phyloP scores from a whole-genome alignment of 2,888 invertebrate genomes.

The Cinara cedri region DNA sequence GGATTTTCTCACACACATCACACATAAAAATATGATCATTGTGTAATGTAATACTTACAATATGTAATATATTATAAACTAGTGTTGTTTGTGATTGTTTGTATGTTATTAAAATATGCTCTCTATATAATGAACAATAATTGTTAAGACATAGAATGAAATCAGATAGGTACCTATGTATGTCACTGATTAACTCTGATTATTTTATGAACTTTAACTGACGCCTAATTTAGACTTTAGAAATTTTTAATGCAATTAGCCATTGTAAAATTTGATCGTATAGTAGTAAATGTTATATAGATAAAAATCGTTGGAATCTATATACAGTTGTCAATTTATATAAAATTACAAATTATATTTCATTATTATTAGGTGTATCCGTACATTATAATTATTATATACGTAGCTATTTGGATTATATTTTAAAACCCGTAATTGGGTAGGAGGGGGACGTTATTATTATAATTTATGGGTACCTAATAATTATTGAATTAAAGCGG shows the following conservation, averaged over 20 bases:
- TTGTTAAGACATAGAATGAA: slow-evolving; percentile 40
- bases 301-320: no score
- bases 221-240: not conserved
- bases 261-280: not conserved
- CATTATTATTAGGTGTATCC: no score
- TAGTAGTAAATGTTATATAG: slow-evolving; percentile 2
- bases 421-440: no score
- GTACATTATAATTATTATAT: not conserved
- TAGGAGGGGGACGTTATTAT: no score
- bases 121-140: slow-evolving; percentile 36
- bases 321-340: no score
- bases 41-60: slow-evolving; percentile 25
- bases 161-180: not conserved
- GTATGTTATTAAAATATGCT: slow-evolving; percentile 36
- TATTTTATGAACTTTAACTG: not conserved
- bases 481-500: no score
- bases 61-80: no score
- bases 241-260: not conserved
- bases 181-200: slow-evolving; percentile 40
- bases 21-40: not conserved
- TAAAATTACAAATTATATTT: no score
- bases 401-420: no score
- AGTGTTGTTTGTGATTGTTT: no score
- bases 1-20: slow-evolving; percentile 14
- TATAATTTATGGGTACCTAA: no score